phyloP scores from a whole-genome alignment of 2,888 invertebrate species.

The Dysmachus trigonus region DNA sequence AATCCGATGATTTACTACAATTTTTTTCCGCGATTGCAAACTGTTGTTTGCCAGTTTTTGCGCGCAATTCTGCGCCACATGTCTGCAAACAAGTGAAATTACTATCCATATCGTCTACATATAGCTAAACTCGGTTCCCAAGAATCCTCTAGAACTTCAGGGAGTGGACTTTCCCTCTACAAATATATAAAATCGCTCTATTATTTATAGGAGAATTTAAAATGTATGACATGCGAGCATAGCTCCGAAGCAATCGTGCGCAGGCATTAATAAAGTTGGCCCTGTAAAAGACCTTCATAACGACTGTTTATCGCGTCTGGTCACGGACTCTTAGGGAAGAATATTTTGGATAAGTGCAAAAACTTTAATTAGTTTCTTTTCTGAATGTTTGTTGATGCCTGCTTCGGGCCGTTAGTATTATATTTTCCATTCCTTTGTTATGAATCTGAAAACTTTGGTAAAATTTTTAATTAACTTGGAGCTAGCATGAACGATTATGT shows the following conservation, averaged over 20 bases:
- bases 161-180: slow-evolving; percentile 15
- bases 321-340: not conserved
- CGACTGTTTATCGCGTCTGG: not conserved
- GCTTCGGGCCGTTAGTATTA: not conserved
- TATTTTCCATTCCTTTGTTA: not conserved
- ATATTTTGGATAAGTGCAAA: not conserved
- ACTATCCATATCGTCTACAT: not conserved
- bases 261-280: not conserved
- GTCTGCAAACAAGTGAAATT: slow-evolving; percentile 33
- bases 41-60: not conserved
- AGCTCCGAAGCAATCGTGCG: not conserved
- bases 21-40: not conserved
- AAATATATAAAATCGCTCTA: not conserved
- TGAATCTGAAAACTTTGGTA: not conserved
- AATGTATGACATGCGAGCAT: not conserved
- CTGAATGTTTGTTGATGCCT: not conserved
- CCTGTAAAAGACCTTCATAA: not conserved
- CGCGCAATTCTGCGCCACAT: not conserved
- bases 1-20: slow-evolving; percentile 28
- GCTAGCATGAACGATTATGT: not conserved
- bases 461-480: not conserved
- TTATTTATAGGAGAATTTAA: not conserved
- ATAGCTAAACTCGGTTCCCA: not conserved
- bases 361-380: not conserved
- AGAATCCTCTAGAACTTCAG: not conserved